Conservation (phyloP, 2,113 vertebrate species). For the Brachyistius frenatus region DNA sequence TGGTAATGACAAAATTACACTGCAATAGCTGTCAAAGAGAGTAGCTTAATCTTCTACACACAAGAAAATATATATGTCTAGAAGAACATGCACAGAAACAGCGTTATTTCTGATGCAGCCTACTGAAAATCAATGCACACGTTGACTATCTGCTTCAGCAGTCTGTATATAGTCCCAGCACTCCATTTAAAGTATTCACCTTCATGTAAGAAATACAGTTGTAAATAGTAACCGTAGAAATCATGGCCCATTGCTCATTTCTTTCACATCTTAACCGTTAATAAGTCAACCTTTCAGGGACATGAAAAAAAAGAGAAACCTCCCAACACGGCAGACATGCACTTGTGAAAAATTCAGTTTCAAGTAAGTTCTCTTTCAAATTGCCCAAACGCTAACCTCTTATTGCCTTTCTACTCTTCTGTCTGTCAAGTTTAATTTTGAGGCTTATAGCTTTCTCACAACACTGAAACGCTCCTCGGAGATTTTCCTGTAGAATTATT, state of each 20-base stretch:
- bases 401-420: slow-evolving; percentile 54
- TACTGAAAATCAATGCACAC: slow-evolving; percentile 35
- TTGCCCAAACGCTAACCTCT: slow-evolving; percentile 41
- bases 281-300: neutral
- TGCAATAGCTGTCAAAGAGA: slow-evolving; percentile 21
- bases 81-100: slow-evolving; percentile 21
- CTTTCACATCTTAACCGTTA: slow-evolving; percentile 3
- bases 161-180: neutral
- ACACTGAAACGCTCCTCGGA: slow-evolving; percentile 52
- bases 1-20: slow-evolving; percentile 32
- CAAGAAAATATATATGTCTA: slow-evolving; percentile 5
- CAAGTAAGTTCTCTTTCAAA: slow-evolving; percentile 39
- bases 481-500: slow-evolving; percentile 58
- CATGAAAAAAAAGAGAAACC: neutral
- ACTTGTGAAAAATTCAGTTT: slow-evolving; percentile 23
- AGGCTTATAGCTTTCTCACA: slow-evolving; percentile 55
- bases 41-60: slow-evolving; percentile 29
- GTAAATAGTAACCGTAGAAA: slow-evolving; percentile 19
- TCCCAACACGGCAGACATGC: neutral
- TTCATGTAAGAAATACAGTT: slow-evolving; percentile 1
- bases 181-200: slow-evolving; percentile 12
- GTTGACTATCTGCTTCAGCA: slow-evolving; percentile 10
- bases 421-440: slow-evolving; percentile 65
- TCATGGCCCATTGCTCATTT: neutral
- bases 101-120: slow-evolving; percentile 5